Percentiles rank a stretch among this genome's conserved stretches.
Evolutionary conservation across 2,797 vertebrate genomes (phyloP).

Genomic region (Coilia nasus): DNA sequence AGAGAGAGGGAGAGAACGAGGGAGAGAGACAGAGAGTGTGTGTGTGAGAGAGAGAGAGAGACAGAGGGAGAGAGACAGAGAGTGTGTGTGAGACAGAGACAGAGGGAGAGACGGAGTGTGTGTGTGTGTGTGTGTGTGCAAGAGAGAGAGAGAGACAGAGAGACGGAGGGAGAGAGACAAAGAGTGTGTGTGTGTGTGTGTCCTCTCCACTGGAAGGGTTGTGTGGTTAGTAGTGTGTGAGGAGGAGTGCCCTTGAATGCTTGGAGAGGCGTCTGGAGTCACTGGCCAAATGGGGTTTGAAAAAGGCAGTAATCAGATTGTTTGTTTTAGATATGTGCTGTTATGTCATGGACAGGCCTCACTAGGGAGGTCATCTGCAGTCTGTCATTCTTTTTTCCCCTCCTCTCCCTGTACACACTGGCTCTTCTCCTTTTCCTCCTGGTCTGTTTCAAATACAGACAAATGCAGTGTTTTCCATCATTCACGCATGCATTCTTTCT

Average conservation of each 20-base stretch:
- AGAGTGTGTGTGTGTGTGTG: background rate
- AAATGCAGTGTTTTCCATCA: no score
- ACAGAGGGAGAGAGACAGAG: no score
- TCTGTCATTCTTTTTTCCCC: background rate
- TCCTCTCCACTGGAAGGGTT: conserved; percentile 5
- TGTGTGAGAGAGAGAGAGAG: no score
- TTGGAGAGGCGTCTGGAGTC: background rate
- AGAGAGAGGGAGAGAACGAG: no score
- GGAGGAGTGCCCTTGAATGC: background rate
- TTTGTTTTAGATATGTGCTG: conserved; percentile 38
- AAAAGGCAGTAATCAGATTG: conserved; percentile 1
- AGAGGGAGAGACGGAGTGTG: no score
- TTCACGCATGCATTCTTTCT: background rate
- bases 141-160: no score
- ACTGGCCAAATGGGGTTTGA: background rate
- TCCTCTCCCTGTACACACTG: no score
- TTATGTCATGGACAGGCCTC: conserved; percentile 51
- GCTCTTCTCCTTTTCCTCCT: background rate
- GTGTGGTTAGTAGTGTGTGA: background rate
- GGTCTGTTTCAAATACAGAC: no score
- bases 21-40: no score
- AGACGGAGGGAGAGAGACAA: no score
- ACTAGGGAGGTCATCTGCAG: conserved; percentile 31
- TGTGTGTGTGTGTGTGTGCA: no score
- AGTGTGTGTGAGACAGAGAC: no score